Percentiles rank a stretch among this genome's conserved stretches.
These are phyloP conservation scores for Tanytarsus gracilentus DNA, from an alignment of 2,888 invertebrate genomes.

Conservation along the genomic window DNA sequence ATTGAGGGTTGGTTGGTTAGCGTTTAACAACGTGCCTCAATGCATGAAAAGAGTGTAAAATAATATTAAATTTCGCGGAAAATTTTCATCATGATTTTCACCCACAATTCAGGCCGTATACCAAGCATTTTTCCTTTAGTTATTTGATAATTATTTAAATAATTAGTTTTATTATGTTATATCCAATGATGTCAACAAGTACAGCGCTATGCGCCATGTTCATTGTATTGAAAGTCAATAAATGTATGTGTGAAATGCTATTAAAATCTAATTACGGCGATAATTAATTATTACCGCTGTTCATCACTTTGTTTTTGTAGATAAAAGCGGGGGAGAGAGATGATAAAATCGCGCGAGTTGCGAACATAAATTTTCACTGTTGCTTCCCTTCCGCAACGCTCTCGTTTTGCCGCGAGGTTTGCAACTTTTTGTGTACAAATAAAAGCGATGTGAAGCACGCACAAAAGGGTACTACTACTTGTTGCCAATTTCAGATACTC, in stretches of 20 bases:
- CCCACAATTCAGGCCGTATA: too few relatives aligned
- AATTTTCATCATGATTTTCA: too few relatives aligned
- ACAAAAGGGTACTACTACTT: neutral
- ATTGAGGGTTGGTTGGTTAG: too few relatives aligned
- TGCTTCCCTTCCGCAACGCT: constrained; percentile 2
- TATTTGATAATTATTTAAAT: too few relatives aligned
- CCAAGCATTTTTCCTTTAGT: too few relatives aligned
- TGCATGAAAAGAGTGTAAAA: too few relatives aligned
- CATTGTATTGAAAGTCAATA: constrained; percentile 6
- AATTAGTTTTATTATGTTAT: too few relatives aligned
- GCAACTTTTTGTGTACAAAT: constrained; percentile 25
- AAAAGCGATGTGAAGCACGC: too few relatives aligned
- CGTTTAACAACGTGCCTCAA: too few relatives aligned
- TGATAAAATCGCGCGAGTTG: constrained; percentile 25
- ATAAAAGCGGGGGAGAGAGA: neutral
- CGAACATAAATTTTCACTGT: constrained; percentile 15
- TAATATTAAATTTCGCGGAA: too few relatives aligned
- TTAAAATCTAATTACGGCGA: constrained; percentile 20
- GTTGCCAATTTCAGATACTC: too few relatives aligned
- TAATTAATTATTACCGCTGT: constrained; percentile 7
- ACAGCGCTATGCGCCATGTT: neutral
- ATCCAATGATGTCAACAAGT: too few relatives aligned
- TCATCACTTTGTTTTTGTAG: neutral
- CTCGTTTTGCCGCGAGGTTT: constrained; percentile 20
- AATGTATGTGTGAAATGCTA: neutral